A percentile compares a stretch with the other conserved stretches of the same genome.
These are phyloP conservation scores for Uloborus diversus DNA, from an alignment of 1,140 invertebrate species.

Conservation along the genomic window DNA sequence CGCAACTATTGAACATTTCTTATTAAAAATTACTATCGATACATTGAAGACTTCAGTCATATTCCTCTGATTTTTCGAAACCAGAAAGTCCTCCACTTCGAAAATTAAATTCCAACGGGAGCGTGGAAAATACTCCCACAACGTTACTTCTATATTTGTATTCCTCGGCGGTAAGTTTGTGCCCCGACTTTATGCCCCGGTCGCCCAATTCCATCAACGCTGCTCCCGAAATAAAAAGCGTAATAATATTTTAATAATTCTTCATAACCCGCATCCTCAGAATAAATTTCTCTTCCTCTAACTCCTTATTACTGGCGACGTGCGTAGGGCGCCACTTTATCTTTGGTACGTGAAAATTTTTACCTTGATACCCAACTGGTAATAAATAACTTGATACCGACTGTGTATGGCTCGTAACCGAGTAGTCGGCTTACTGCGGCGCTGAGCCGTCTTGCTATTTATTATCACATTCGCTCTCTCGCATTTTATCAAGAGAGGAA, in stretches of 20 bases:
- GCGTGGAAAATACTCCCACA: not conserved
- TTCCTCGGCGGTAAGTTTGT: not conserved
- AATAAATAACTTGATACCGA: conserved; percentile 13
- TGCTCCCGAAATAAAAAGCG: not conserved
- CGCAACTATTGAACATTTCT: no score
- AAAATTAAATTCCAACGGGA: no score
- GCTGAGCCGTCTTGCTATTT: conserved; percentile 13
- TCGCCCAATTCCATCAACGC: not conserved
- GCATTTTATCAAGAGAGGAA: conserved; percentile 9
- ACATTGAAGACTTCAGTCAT: no score
- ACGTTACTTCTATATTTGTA: not conserved
- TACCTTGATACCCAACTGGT: conserved; percentile 7
- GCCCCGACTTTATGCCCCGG: not conserved
- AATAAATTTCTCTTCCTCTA: not conserved
- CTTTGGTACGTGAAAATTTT: conserved; percentile 21
- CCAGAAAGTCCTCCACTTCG: no score
- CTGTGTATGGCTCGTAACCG: conserved; percentile 5
- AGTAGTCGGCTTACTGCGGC: conserved; percentile 1
- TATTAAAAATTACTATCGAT: no score
- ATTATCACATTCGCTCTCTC: conserved; percentile 21
- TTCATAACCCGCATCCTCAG: not conserved
- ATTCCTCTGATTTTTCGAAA: no score
- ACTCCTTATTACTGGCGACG: not conserved
- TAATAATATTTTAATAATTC: conserved; percentile 20
- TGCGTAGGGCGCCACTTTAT: not conserved